Evolutionary conservation across 2,888 invertebrate species (phyloP), one percentile per base, ranked within the genome.

Genomic region (Cloeon dipterum): DNA sequence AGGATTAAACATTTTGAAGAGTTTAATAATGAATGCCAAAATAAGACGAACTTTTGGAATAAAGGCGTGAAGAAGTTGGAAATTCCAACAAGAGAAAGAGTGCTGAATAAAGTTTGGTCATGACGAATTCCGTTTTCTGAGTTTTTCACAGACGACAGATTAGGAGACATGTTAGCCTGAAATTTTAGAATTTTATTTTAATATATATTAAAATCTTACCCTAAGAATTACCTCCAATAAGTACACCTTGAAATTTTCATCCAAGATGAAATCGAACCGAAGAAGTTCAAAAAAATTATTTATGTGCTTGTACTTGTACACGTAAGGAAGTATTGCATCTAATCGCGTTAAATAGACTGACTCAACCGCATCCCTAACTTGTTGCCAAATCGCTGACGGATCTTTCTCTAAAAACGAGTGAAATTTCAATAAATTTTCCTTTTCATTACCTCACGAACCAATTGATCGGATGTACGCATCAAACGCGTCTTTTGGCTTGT

Each of bases 241-340:
- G 49, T 71, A 79, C 1, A 93, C 81, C 35, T 76, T 77, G 1
- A 94, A 54, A 37, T 86, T 61, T 44, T 85, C 78, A 52, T 94
- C 89, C 3, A 94, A 61, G 0, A 89, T 75, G 51, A 96, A 76
- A 56, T 96, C 96, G 51, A 96, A 85, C 20, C 96, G 70, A 59
- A 91, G 77, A 63, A 96, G 63, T 57, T 96, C 94, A 56, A 96
- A 96, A 55, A 89, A 94, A 47, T 77, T n/a, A n/a, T n/a, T n/a
- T n/a, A n/a, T 78, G 14, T 65, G 56, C 32, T 59, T 58, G 0
- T 66, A 66, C 38, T 62, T 57, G 44, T 63, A 66, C 20, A 49
- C 60, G 47, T 34, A 3, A n/a, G 46, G 43, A 17, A 70, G 59
- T 17, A 70, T 63, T 20, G 70, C 59, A 20, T 65, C 55, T 52